phyloP scores from a whole-genome alignment of 1,140 invertebrate species.

The Drosophila littoralis region DNA sequence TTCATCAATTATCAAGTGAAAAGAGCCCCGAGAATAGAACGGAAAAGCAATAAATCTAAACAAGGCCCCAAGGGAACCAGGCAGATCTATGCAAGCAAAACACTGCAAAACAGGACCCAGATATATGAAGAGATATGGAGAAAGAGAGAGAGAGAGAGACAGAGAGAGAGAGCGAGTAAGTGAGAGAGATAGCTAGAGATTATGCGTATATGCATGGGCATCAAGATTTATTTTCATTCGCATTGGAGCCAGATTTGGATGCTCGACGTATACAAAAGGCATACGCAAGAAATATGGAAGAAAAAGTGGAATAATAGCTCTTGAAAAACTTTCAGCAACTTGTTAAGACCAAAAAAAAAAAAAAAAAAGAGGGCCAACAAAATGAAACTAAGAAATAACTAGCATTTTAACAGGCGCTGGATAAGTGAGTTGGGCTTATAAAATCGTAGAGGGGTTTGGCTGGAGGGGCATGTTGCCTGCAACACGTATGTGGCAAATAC shows the following conservation, averaged over 20 bases:
- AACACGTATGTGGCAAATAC: slow-evolving; percentile 51
- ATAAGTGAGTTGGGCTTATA: slow-evolving; percentile 23
- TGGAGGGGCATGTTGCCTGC: slow-evolving; percentile 17
- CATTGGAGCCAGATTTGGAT: slow-evolving; percentile 6
- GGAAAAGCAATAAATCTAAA: slow-evolving; percentile 71
- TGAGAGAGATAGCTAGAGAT: slow-evolving; percentile 15
- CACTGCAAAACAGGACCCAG: slow-evolving; percentile 12
- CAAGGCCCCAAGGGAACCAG: slow-evolving; percentile 51
- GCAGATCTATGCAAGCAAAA: slow-evolving; percentile 25
- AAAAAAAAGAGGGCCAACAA: neutral
- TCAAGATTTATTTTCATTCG: slow-evolving; percentile 30
- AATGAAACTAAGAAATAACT: slow-evolving; percentile 22
- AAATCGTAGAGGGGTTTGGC: slow-evolving; percentile 8
- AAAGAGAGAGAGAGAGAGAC: neutral
- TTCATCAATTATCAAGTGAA: slow-evolving; percentile 78
- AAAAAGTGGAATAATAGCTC: slow-evolving; percentile 2
- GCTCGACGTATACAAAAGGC: neutral
- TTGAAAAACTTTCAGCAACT: slow-evolving; percentile 9
- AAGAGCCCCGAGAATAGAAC: slow-evolving; percentile 38
- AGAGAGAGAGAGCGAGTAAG: neutral
- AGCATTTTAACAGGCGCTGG: slow-evolving; percentile 35
- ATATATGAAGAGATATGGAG: slow-evolving; percentile 8
- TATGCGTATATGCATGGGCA: slow-evolving; percentile 34
- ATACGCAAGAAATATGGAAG: neutral
- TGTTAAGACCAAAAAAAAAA: slow-evolving; percentile 3